A percentile compares a stretch with the other conserved stretches of the same genome.
Conservation (phyloP, 2,888 invertebrate genomes). For the Oscheius myriophilus region DNA sequence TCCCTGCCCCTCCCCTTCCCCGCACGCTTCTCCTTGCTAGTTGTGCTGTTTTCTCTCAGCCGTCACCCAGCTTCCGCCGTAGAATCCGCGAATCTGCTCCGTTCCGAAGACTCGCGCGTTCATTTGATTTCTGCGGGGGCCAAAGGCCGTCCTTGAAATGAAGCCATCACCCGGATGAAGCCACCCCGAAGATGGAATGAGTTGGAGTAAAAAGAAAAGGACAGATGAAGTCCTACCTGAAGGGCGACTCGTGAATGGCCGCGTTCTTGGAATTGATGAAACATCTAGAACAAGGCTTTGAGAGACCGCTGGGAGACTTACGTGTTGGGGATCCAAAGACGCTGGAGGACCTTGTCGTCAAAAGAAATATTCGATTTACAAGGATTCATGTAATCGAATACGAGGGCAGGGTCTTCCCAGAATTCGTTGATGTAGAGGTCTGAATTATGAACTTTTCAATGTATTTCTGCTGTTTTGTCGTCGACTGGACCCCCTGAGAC, state of each 20-base stretch:
- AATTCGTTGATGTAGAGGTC: slow-evolving; percentile 71
- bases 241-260: slow-evolving; percentile 69
- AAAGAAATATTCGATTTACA: slow-evolving; percentile 70
- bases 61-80: neutral
- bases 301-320: neutral
- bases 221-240: slow-evolving; percentile 44
- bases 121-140: too few species aligned
- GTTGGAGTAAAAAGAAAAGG: neutral
- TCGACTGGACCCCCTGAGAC: too few species aligned
- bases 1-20: too few species aligned
- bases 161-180: neutral
- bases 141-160: neutral
- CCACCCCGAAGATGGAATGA: neutral
- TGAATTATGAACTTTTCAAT: too few species aligned
- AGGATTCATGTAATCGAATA: slow-evolving; percentile 69
- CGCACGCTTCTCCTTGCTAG: too few species aligned
- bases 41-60: too few species aligned
- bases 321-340: slow-evolving; percentile 69
- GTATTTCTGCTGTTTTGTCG: too few species aligned
- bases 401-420: slow-evolving; percentile 70
- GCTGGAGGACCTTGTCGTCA: slow-evolving; percentile 67
- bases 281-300: slow-evolving; percentile 32
- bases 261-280: slow-evolving; percentile 70
- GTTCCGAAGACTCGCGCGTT: too few species aligned
- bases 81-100: slow-evolving; percentile 8